These are phyloP conservation scores for Sinosuthora webbiana DNA, from an alignment of 2,113 vertebrate species.

Conservation along the genomic window DNA sequence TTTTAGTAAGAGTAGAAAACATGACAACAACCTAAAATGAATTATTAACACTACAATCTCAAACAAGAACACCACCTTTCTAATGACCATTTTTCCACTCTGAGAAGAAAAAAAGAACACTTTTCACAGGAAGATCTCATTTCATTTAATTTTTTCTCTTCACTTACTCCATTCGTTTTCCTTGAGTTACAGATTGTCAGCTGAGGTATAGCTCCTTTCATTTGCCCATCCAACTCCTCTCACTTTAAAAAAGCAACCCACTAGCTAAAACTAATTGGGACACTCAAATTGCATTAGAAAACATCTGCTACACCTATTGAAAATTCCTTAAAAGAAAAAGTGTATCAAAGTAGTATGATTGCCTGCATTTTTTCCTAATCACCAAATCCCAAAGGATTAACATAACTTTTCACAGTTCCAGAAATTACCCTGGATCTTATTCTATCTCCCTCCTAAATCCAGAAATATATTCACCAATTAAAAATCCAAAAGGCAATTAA, in stretches of 20 bases:
- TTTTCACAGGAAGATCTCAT: conserved; percentile 77
- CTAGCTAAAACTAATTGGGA: neutral
- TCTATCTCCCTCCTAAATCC: neutral
- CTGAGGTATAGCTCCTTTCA: conserved; percentile 50
- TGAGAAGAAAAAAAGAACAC: conserved; percentile 15
- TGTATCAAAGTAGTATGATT: neutral
- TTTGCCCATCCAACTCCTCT: neutral
- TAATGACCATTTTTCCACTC: conserved; percentile 40
- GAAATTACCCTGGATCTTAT: neutral
- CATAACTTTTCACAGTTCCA: neutral
- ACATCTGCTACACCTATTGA: neutral
- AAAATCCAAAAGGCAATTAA: neutral
- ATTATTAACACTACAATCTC: neutral
- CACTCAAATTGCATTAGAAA: conserved; percentile 15
- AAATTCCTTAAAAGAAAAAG: neutral
- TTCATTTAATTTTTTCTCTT: conserved; percentile 71
- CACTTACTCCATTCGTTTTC: conserved; percentile 57
- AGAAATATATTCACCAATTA: neutral
- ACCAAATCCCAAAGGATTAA: neutral
- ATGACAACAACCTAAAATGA: neutral
- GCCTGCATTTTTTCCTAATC: neutral
- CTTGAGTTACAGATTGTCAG: conserved; percentile 53
- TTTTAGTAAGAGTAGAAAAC: conserved; percentile 37
- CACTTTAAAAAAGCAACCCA: neutral
- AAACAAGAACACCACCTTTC: conserved; percentile 38